Evolutionary conservation across 2,888 invertebrate genomes (phyloP).

Genomic region (Dryobotodes eremita): DNA sequence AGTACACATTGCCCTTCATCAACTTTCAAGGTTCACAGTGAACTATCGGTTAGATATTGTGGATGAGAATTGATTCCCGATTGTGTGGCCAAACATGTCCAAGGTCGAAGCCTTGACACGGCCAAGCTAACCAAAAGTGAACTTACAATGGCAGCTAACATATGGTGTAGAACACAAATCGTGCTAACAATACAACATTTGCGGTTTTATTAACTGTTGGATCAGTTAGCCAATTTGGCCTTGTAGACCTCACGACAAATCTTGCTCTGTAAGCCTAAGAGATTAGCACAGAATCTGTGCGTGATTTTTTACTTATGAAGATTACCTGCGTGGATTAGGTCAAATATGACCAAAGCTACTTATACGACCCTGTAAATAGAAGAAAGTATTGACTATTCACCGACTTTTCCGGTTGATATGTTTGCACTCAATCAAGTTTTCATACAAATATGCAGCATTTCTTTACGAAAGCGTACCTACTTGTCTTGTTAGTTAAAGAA

Average conservation of each 20-base stretch:
- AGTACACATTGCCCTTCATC: conserved; percentile 56
- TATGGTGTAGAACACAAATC: conserved; percentile 56
- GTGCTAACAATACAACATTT: conserved; percentile 66
- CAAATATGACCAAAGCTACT: conserved; percentile 19
- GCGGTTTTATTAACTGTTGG: conserved; percentile 59
- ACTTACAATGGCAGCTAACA: conserved; percentile 73
- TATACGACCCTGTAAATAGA: conserved; percentile 8
- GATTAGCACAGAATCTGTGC: conserved; percentile 47
- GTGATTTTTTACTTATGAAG: conserved; percentile 50
- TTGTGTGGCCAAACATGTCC: conserved; percentile 74
- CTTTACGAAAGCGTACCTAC: conserved; percentile 16
- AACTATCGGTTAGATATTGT: conserved; percentile 58
- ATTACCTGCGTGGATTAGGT: conserved; percentile 24
- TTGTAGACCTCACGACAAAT: conserved; percentile 63
- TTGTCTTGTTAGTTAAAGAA: conserved; percentile 1
- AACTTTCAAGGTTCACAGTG: conserved; percentile 39
- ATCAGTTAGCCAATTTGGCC: conserved; percentile 58
- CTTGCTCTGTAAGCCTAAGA: conserved; percentile 38
- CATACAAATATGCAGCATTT: conserved; percentile 12
- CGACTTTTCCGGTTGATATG: conserved; percentile 10
- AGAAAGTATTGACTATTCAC: conserved; percentile 7
- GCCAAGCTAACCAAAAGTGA: conserved; percentile 73
- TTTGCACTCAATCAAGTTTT: conserved; percentile 32
- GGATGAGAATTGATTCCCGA: conserved; percentile 75
- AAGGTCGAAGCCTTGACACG: conserved; percentile 82